Conservation (phyloP, 2,113 vertebrate species). For the Cyanistes caeruleus region DNA sequence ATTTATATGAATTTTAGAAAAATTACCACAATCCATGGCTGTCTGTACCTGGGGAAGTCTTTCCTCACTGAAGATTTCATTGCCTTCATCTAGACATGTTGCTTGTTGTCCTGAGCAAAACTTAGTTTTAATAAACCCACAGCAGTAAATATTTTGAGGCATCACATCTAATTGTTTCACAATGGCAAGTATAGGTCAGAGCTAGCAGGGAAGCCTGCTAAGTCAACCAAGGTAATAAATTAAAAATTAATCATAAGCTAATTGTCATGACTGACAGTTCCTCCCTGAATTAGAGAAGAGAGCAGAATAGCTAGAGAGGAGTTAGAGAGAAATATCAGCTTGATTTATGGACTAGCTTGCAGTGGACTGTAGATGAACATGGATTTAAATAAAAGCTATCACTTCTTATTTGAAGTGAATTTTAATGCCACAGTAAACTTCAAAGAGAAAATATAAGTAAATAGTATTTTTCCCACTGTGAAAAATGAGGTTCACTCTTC, state of each 20-base stretch:
- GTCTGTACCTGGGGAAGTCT: background rate
- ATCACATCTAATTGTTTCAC: background rate
- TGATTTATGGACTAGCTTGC: conserved; percentile 1
- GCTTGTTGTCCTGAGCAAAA: background rate
- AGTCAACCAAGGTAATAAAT: conserved; percentile 3
- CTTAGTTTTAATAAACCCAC: background rate
- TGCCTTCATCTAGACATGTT: background rate
- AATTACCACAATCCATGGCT: background rate
- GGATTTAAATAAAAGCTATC: background rate
- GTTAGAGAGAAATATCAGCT: background rate
- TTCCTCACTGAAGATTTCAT: background rate
- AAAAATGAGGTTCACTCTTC: too few relatives aligned
- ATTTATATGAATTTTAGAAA: background rate
- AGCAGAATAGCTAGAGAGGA: background rate
- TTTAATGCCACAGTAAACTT: background rate
- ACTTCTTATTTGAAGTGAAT: conserved; percentile 6
- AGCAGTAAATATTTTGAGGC: background rate
- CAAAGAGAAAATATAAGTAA: background rate
- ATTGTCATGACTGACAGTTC: background rate
- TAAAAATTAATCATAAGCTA: conserved; percentile 30
- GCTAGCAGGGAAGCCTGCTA: background rate
- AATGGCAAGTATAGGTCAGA: background rate
- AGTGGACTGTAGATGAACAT: background rate
- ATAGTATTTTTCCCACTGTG: background rate
- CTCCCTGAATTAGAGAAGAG: background rate